Percentiles rank a stretch among this genome's conserved stretches.
phyloP scores from a whole-genome alignment of 2,113 vertebrate genomes.

The Uria lomvia region DNA sequence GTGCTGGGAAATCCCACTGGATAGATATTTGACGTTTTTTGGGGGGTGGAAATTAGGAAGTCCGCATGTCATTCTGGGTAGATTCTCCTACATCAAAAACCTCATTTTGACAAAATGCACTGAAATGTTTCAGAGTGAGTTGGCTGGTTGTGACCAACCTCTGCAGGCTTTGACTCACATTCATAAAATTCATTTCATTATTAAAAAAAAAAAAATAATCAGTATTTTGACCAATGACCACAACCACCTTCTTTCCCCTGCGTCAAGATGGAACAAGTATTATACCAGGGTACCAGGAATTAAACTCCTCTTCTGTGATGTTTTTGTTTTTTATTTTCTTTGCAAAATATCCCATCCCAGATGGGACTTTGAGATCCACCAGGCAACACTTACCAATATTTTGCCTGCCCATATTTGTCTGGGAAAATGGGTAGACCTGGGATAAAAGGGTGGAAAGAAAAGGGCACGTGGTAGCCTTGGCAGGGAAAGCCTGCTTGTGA shows the following conservation, averaged over 20 bases:
- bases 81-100: background rate
- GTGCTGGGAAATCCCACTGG: background rate
- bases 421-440: background rate
- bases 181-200: background rate
- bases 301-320: background rate
- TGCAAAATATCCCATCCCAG: background rate
- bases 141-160: background rate
- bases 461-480: fast-evolving
- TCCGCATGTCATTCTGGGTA: background rate
- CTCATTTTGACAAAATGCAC: background rate
- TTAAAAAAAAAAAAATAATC: background rate
- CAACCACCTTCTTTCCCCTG: background rate
- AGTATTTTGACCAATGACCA: background rate
- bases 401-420: background rate
- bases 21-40: background rate
- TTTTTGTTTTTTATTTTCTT: background rate
- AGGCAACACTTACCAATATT: background rate
- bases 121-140: background rate
- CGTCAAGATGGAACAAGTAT: background rate
- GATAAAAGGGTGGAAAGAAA: background rate
- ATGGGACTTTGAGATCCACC: background rate
- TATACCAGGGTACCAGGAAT: background rate
- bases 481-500: background rate
- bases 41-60: background rate
- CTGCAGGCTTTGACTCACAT: background rate